phyloP scores from a whole-genome alignment of 2,113 vertebrate species.

The Ranitomeya imitator region DNA sequence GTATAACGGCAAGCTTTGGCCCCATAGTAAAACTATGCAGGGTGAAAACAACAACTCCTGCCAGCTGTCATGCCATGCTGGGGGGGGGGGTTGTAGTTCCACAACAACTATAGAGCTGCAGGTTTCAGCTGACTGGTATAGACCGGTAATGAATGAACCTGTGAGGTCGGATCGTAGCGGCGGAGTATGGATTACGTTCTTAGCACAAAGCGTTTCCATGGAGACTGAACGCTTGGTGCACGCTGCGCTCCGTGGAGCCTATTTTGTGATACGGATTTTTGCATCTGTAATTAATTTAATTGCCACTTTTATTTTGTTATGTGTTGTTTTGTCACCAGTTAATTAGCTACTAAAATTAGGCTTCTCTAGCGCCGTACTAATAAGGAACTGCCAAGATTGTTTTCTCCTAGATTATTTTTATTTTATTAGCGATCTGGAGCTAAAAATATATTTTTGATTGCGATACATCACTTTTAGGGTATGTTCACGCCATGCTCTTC shows the following conservation, averaged over 20 bases:
- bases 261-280: slow-evolving; percentile 7
- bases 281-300: slow-evolving; percentile 33
- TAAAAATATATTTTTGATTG: neutral
- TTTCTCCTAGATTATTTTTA: neutral
- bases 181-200: neutral
- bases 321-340: slow-evolving; percentile 30
- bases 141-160: neutral
- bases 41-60: no score
- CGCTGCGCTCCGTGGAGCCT: neutral
- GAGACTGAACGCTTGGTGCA: slow-evolving; percentile 4
- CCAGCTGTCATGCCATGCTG: no score
- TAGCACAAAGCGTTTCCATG: slow-evolving; percentile 17
- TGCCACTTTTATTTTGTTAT: slow-evolving; percentile 34
- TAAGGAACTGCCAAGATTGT: neutral
- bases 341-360: slow-evolving; percentile 26
- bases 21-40: no score
- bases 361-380: neutral
- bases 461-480: neutral
- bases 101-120: neutral
- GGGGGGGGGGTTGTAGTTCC: neutral
- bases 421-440: neutral
- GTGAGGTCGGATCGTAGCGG: neutral
- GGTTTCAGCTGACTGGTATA: neutral
- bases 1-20: no score
- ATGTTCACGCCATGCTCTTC: neutral